These are phyloP conservation scores for Oxystoma pomonae DNA, from an alignment of 2,888 invertebrate species.

Conservation along the genomic window DNA sequence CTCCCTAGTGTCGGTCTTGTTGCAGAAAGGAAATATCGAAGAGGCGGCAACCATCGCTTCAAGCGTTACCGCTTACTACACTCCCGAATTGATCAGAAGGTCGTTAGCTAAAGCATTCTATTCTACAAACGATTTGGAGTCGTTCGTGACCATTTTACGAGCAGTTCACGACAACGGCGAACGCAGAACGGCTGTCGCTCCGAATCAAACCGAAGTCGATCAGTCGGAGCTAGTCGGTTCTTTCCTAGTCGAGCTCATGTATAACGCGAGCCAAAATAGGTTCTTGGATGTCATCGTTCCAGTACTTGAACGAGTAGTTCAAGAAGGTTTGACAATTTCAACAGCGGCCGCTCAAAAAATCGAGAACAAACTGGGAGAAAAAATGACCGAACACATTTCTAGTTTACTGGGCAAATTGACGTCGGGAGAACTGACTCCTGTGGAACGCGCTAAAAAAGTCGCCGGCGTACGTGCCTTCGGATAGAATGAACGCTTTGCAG, in stretches of 20 bases:
- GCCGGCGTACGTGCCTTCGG: slow-evolving; percentile 43
- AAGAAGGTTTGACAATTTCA: slow-evolving; percentile 64
- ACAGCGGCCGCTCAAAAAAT: slow-evolving; percentile 58
- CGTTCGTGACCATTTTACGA: slow-evolving; percentile 60
- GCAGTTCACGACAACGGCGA: slow-evolving; percentile 50
- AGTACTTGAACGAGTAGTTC: slow-evolving; percentile 54
- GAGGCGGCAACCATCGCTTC: slow-evolving; percentile 63
- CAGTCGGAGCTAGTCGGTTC: background rate
- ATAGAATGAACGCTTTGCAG: slow-evolving; percentile 51
- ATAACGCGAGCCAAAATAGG: slow-evolving; percentile 48
- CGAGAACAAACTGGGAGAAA: slow-evolving; percentile 60
- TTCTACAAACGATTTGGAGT: slow-evolving; percentile 58
- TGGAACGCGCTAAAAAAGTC: slow-evolving; percentile 42
- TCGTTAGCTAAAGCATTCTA: slow-evolving; percentile 56
- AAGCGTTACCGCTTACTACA: slow-evolving; percentile 56
- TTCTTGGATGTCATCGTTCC: slow-evolving; percentile 48
- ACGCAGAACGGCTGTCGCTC: slow-evolving; percentile 17
- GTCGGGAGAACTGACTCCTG: slow-evolving; percentile 58
- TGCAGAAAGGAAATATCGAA: slow-evolving; percentile 54
- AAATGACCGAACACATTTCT: slow-evolving; percentile 61
- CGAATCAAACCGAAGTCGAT: slow-evolving; percentile 36
- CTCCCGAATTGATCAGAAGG: slow-evolving; percentile 52
- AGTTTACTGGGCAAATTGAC: slow-evolving; percentile 60
- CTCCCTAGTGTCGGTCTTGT: slow-evolving; percentile 56
- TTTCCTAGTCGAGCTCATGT: slow-evolving; percentile 41